These are phyloP conservation scores for Cairina moschata DNA, from an alignment of 2,113 vertebrate genomes.

Conservation along the genomic window DNA sequence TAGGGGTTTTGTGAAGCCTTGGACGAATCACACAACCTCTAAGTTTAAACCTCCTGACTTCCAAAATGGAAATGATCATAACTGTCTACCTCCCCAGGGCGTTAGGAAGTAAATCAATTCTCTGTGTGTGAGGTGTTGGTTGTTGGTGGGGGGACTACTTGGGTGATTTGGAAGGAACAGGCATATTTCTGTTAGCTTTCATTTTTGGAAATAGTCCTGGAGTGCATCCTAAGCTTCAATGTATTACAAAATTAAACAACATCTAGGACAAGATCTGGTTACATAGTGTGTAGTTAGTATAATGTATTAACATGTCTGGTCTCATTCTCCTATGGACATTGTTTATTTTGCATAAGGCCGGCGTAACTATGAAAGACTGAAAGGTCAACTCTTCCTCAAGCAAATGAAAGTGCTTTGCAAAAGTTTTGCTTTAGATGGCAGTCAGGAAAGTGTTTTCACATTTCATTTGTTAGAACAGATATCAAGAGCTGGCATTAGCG, in stretches of 20 bases:
- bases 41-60: slow-evolving; percentile 12
- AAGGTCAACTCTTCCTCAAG: background rate
- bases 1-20: slow-evolving; percentile 31
- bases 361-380: background rate
- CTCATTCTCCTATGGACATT: background rate
- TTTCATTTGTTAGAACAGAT: slow-evolving; percentile 5
- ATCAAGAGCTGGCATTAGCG: background rate
- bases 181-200: background rate
- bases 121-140: background rate
- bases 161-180: background rate
- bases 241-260: background rate
- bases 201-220: background rate
- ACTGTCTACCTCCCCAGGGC: background rate
- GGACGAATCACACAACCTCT: slow-evolving; percentile 52
- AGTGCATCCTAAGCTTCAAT: background rate
- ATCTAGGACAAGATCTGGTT: background rate
- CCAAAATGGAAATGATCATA: slow-evolving; percentile 24
- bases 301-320: background rate
- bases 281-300: background rate
- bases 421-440: background rate
- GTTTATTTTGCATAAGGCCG: background rate
- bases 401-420: background rate
- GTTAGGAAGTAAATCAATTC: background rate
- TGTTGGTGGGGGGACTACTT: background rate
- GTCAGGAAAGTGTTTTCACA: background rate